Percentiles rank a stretch among this genome's conserved stretches.
Conservation (phyloP, 2,797 vertebrate species). For the Sparidentex hasta region DNA sequence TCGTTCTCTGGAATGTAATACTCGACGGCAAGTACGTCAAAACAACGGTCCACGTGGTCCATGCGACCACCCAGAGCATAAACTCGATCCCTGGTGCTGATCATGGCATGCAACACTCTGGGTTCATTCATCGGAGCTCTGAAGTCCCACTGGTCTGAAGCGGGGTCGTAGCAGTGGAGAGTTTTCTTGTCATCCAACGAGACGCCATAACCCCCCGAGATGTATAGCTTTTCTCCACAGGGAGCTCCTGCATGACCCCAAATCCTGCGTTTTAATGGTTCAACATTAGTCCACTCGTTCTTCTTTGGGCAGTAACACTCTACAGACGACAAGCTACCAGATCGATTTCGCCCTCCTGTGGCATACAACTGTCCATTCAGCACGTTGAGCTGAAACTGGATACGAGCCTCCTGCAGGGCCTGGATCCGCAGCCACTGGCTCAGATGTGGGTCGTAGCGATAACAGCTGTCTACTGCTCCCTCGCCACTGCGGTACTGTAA, state of each 20-base stretch:
- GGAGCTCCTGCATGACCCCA: conserved; percentile 96
- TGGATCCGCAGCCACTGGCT: conserved; percentile 95
- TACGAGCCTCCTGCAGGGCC: conserved; percentile 94
- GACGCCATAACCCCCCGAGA: conserved; percentile 96
- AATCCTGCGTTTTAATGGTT: conserved; percentile 93
- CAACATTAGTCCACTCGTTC: conserved; percentile 93
- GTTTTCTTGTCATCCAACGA: conserved; percentile 97
- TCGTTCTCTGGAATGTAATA: conserved; percentile 93
- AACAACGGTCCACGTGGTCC: conserved; percentile 97
- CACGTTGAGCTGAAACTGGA: conserved; percentile 96
- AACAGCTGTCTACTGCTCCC: conserved; percentile 92
- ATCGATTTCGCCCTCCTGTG: conserved; percentile 95
- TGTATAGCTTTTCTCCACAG: conserved; percentile 88
- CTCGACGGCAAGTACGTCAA: conserved; percentile 94
- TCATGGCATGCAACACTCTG: conserved; percentile 95
- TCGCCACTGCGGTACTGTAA: conserved; percentile 97
- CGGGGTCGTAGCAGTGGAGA: conserved; percentile 92
- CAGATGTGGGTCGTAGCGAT: conserved; percentile 94
- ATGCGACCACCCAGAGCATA: conserved; percentile 96
- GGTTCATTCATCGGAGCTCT: conserved; percentile 95
- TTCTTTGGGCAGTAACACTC: conserved; percentile 94
- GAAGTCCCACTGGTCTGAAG: conserved; percentile 92
- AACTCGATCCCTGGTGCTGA: conserved; percentile 84
- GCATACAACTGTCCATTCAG: conserved; percentile 91
- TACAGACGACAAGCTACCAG: conserved; percentile 94